Evolutionary conservation across 92 coral and sea anemone species (phyloP).

Genomic region (Zoanthus sociatus): DNA sequence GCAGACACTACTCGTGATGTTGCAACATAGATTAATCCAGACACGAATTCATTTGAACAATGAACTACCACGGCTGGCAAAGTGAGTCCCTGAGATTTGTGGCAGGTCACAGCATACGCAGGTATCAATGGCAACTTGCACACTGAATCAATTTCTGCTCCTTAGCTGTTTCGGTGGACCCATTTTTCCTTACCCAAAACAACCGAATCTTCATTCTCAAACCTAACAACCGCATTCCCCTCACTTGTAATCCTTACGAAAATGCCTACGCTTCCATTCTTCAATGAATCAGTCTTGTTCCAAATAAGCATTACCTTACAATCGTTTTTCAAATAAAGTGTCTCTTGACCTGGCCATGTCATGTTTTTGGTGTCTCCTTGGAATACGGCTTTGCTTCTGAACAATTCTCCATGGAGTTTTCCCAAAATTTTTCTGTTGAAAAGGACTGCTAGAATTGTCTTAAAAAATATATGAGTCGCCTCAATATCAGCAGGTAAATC

Average conservation of each 20-base stretch:
- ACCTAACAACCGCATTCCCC: background rate
- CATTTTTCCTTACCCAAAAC: constrained; percentile 30
- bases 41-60: constrained; percentile 11
- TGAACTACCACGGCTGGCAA: background rate
- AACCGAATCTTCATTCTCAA: constrained; percentile 21
- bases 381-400: background rate
- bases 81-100: constrained; percentile 32
- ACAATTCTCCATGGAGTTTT: constrained; percentile 1
- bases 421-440: background rate
- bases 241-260: background rate
- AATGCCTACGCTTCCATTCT: constrained; percentile 30
- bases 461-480: constrained; percentile 40
- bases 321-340: constrained; percentile 3
- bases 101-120: constrained; percentile 23
- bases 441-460: background rate
- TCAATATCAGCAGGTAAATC: background rate
- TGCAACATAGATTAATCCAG: constrained; percentile 15
- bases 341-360: constrained; percentile 48
- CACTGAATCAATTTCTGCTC: constrained; percentile 32
- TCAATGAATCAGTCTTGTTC: constrained; percentile 24
- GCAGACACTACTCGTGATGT: constrained; percentile 11
- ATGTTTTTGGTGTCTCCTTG: constrained; percentile 11
- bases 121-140: constrained; percentile 30
- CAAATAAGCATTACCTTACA: constrained; percentile 46
- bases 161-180: constrained; percentile 34